Conservation (phyloP, 2,888 invertebrate genomes). For the Dicycla oo region DNA sequence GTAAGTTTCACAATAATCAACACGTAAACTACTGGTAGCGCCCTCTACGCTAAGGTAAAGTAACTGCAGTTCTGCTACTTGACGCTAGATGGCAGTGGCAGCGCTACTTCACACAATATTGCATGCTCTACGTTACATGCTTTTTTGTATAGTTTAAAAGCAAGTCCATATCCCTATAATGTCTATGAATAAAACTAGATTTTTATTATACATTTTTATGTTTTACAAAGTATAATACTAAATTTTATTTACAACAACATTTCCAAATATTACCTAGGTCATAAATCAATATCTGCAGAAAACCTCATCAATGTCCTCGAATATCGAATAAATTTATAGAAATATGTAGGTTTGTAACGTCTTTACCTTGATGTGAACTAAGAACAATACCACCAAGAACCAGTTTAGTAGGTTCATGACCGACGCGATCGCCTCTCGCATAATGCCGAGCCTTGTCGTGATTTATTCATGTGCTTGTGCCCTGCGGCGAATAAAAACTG, state of each 20-base stretch:
- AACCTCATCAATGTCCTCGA: slow-evolving; percentile 1
- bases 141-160: neutral
- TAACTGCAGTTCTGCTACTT: slow-evolving; percentile 74
- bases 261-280: neutral
- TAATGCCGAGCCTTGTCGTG: slow-evolving; percentile 79
- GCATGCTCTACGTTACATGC: neutral
- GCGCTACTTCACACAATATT: neutral
- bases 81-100: slow-evolving; percentile 73
- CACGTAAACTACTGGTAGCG: slow-evolving; percentile 58
- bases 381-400: slow-evolving; percentile 84
- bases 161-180: neutral
- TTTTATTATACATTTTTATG: neutral
- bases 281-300: neutral
- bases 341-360: slow-evolving; percentile 53
- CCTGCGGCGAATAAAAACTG: slow-evolving; percentile 73
- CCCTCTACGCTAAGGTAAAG: slow-evolving; percentile 70
- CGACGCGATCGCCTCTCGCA: slow-evolving; percentile 81
- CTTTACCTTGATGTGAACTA: slow-evolving; percentile 68
- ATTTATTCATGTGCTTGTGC: slow-evolving; percentile 79
- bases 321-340: slow-evolving; percentile 30
- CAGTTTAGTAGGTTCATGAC: slow-evolving; percentile 89
- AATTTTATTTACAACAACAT: neutral
- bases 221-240: neutral
- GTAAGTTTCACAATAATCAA: slow-evolving; percentile 83
- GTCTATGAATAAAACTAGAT: neutral